Evolutionary conservation across 2,113 vertebrate species (phyloP).

Genomic region (Actinemys pallida): DNA sequence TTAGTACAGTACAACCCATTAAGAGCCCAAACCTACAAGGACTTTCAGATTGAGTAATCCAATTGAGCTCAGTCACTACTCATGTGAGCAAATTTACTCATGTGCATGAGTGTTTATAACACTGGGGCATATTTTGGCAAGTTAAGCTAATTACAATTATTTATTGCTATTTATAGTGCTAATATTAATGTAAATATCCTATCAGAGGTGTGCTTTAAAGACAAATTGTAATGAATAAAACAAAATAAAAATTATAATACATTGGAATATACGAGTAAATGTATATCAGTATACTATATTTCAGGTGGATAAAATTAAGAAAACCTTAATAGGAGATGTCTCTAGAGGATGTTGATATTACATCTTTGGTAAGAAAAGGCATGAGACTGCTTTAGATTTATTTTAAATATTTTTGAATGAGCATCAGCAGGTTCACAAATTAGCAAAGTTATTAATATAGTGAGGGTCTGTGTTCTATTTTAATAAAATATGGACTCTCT

Average conservation of each 20-base stretch:
- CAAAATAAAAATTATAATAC: not conserved
- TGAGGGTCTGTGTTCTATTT: not conserved
- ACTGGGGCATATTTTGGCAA: not conserved
- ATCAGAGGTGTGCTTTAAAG: not conserved
- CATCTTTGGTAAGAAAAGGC: not conserved
- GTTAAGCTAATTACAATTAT: not conserved
- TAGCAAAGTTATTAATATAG: not conserved
- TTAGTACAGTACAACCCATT: not conserved
- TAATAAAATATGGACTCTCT: no score
- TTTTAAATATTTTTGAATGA: not conserved
- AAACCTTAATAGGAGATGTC: not conserved
- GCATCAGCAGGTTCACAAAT: not conserved
- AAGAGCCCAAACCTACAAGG: not conserved
- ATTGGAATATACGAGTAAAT: not conserved
- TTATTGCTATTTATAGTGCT: not conserved
- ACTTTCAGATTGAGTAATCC: not conserved
- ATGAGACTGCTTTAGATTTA: not conserved
- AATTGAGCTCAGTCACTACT: not conserved
- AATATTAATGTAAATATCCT: not conserved
- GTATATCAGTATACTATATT: not conserved
- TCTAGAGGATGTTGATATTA: not conserved
- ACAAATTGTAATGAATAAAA: not conserved
- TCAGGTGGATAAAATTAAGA: not conserved
- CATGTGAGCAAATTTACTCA: not conserved
- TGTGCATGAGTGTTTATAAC: not conserved